Base-by-base conservation (phyloP, 2,113 vertebrate species). In the Menura novaehollandiae region DNA sequence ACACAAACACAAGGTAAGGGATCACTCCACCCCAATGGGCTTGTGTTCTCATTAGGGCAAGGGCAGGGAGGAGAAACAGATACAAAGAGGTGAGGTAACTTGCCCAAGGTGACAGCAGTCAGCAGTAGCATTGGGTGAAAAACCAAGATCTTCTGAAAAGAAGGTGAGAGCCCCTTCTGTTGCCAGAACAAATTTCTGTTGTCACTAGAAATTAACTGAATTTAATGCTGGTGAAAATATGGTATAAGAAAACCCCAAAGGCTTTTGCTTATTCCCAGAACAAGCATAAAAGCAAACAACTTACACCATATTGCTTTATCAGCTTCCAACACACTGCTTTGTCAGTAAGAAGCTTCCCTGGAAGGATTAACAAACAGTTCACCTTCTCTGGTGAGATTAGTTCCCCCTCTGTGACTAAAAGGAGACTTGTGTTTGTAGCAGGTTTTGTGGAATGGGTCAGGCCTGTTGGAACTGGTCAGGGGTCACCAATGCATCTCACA, bases 61-160 rank as follows among this genome's bases (percentile, higher is more conserved):
- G 64, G 93, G 76, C 74, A 84, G 52, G 88, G 79, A 93, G 10
- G 74, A 97, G 59, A 96, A 95, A 96, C 92, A 96, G 95, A 85
- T 21, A 96, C 93, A 96, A 93, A 97, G 95, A 96, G 96, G 95
- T 95, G 96, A 97, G 85, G 93, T 81, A 88, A 96, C 94, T 97
- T 96, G 96, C 96, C 96, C 90, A 97, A 97, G 95, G 93, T 94
- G 88, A 94, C 75, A 91, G 88, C 83, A 78, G 68, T 86, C 90
- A 96, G 79, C 39, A 74, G 68, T 23, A 93, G 64, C 51, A 51
- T 2, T 67, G 46, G 10, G 39, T 91, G 39, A 72, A 91, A 90
- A 67, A 18, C 19, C 13, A 6, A 46, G 24, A 18, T 44, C 43
- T 60, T 72, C 71, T 85, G 33, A 64, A 88, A 90, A 67, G 33